Percentiles rank a stretch among this genome's conserved stretches.
phyloP scores from a whole-genome alignment of 2,888 invertebrate species.

The Agonopterix arenella region DNA sequence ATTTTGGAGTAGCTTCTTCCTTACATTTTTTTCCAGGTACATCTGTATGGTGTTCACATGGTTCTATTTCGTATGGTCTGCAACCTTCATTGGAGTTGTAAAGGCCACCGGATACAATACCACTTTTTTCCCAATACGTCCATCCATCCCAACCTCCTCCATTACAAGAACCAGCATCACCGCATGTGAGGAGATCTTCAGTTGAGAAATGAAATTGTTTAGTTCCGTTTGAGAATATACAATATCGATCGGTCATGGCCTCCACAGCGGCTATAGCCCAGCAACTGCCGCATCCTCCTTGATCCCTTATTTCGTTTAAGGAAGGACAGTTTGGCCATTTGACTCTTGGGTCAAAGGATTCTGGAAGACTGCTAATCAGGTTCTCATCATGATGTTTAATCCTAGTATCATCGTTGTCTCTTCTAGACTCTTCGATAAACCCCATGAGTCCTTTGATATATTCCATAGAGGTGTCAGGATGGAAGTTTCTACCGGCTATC shows the following conservation, averaged over 20 bases:
- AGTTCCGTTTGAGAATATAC: conserved; percentile 81
- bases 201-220: conserved; percentile 71
- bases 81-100: conserved; percentile 1
- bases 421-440: neutral
- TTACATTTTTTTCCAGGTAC: conserved; percentile 80
- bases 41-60: conserved; percentile 40
- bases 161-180: conserved; percentile 78
- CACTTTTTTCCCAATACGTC: neutral
- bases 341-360: conserved; percentile 84
- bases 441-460: neutral
- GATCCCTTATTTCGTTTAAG: conserved; percentile 39
- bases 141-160: conserved; percentile 75
- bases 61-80: conserved; percentile 7
- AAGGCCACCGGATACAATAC: conserved; percentile 3
- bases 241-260: conserved; percentile 88
- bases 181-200: conserved; percentile 85
- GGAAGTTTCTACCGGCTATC: conserved; percentile 4
- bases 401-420: no score
- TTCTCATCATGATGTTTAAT: neutral
- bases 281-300: conserved; percentile 87
- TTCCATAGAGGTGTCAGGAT: neutral
- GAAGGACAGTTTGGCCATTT: conserved; percentile 88
- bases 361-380: conserved; percentile 70
- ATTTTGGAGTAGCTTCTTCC: no score
- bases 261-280: conserved; percentile 91